Evolutionary conservation across 2,888 invertebrate genomes (phyloP).

Genomic region (Himalopsyche japonica): DNA sequence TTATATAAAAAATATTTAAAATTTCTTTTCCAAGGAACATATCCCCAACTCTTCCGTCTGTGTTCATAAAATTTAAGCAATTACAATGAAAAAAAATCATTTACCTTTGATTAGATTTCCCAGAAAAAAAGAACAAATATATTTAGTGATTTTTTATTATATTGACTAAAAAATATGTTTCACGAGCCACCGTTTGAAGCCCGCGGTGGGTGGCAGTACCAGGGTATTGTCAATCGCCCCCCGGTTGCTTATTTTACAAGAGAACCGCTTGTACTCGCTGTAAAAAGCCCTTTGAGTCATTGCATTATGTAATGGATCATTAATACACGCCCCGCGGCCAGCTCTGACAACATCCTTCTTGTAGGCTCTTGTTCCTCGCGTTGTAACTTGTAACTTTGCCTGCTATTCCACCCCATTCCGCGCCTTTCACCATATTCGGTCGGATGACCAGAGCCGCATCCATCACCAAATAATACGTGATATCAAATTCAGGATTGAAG

Average conservation of each 20-base stretch:
- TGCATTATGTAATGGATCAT: constrained; percentile 20
- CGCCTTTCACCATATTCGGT: neutral
- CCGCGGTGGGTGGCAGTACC: neutral
- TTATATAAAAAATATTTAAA: too few relatives aligned
- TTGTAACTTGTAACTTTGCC: neutral
- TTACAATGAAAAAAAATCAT: too few relatives aligned
- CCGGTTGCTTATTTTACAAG: constrained; percentile 19
- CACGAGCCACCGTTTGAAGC: neutral
- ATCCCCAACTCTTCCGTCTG: too few relatives aligned
- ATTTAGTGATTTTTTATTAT: too few relatives aligned
- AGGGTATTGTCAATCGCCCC: neutral
- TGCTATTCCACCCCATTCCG: neutral
- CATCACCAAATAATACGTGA: too few relatives aligned
- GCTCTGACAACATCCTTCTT: neutral
- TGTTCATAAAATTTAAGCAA: too few relatives aligned
- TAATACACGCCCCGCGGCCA: constrained; percentile 20
- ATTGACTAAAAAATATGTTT: too few relatives aligned
- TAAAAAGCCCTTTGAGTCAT: constrained; percentile 28
- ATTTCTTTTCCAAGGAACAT: too few relatives aligned
- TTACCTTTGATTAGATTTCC: too few relatives aligned
- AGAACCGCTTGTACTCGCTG: constrained; percentile 14
- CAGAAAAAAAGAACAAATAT: too few relatives aligned
- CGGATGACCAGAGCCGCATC: neutral
- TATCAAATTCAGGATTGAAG: too few relatives aligned
- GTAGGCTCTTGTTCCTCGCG: neutral